A percentile compares a stretch with the other conserved stretches of the same genome.
Evolutionary conservation across 2,888 invertebrate genomes (phyloP).

Genomic region (Odontocerum albicorne): DNA sequence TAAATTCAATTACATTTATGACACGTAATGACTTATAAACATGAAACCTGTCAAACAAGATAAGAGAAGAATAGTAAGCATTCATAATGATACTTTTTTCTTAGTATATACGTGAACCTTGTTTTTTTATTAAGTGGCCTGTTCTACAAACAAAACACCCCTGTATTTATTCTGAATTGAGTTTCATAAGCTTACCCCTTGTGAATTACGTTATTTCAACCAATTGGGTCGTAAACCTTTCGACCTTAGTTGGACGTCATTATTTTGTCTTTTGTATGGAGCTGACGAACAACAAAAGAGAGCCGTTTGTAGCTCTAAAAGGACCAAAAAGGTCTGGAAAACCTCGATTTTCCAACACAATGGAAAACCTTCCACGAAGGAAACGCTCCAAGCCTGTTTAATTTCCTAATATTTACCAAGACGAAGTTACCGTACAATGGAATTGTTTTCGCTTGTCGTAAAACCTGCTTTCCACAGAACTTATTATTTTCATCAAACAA

Average conservation of each 20-base stretch:
- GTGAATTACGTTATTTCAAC: constrained; percentile 25
- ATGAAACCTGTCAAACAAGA: too few relatives aligned
- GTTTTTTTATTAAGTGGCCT: too few relatives aligned
- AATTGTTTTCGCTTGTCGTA: too few relatives aligned
- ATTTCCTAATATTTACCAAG: background rate
- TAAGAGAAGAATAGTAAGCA: too few relatives aligned
- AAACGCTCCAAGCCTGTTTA: constrained; percentile 8
- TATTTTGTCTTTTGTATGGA: constrained; percentile 34
- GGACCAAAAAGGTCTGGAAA: background rate
- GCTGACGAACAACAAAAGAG: constrained; percentile 27
- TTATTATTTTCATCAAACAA: too few relatives aligned
- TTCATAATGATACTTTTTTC: too few relatives aligned
- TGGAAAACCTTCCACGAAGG: constrained; percentile 5
- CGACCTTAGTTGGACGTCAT: constrained; percentile 36
- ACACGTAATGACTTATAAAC: too few relatives aligned
- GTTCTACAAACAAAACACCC: too few relatives aligned
- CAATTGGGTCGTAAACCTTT: constrained; percentile 37
- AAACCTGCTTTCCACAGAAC: too few relatives aligned
- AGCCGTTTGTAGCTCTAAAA: background rate
- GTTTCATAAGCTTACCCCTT: constrained; percentile 13
- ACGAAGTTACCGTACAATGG: too few relatives aligned
- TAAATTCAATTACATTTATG: too few relatives aligned
- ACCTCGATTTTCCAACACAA: constrained; percentile 16
- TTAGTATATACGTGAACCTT: too few relatives aligned
- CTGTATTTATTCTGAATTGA: background rate